Evolutionary conservation across 2,113 vertebrate species (phyloP), one percentile per base, ranked within the genome.

Genomic region (Quiscalus mexicanus): DNA sequence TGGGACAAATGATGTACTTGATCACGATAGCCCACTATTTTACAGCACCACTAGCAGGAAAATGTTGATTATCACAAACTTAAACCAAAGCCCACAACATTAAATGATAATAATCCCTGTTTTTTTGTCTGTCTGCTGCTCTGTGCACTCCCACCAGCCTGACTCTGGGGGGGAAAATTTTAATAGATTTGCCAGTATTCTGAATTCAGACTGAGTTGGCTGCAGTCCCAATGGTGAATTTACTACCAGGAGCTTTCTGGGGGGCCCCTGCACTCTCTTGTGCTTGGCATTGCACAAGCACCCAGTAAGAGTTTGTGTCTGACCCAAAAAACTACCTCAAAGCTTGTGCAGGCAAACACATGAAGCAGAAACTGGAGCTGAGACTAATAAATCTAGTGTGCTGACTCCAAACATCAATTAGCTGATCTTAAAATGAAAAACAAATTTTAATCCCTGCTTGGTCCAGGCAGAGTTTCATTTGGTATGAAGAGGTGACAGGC

Each of bases 331-430:
- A 21, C 15, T 60, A 10, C n/a, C 89, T 84, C 70, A 76, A 74
- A 95, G 65, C 70, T 62, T 62, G 39, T 1, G 0, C 74, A 65
- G n/a, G 49, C 63, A 84, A 89, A 53, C 39, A 79, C 1, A 2
- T 39, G 63, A 87, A 94, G 84, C 77, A 89, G 73, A 81, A 93
- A 55, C 81, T 80, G 62, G 55, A 89, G 87, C 70, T 93, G 84
- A 89, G 78, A 89, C 87, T 89, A 85, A 93, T 93, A 92, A 64
- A 95, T 94, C 81, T 85, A 45, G 53, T 76, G 58, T 4, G 0
- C 59, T 60, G 91, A 95, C 82, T 96, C 87, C 74, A 89, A 87
- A 87, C 84, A 91, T 90, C 96, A 94, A 89, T 96, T 96, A 96
- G 81, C 84, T 58, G 65, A 50, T 25, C 25, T 25, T 49, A 15